These are phyloP conservation scores for Sarcophilus harrisii DNA, from an alignment of 2,797 vertebrate genomes.

Conservation along the genomic window DNA sequence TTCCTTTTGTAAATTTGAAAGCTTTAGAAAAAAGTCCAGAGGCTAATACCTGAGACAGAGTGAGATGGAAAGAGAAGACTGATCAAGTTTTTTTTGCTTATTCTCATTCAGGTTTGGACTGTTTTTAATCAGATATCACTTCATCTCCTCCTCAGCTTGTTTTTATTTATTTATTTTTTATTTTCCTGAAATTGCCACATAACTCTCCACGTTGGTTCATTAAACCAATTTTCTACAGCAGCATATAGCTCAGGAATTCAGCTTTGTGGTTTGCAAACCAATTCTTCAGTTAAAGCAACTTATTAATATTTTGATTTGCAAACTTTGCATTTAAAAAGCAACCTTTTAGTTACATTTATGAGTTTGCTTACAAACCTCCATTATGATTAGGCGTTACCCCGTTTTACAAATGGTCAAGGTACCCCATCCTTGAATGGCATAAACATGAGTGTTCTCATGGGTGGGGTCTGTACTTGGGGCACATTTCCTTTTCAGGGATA, in stretches of 20 bases:
- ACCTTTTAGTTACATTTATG: slow-evolving; percentile 13
- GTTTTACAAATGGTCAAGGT: not conserved
- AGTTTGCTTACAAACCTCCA: not conserved
- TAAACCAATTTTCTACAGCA: slow-evolving; percentile 31
- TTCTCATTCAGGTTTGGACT: not conserved
- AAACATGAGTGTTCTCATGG: not conserved
- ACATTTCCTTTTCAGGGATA: not conserved
- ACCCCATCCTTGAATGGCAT: not conserved
- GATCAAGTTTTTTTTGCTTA: not conserved
- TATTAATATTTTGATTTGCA: not conserved
- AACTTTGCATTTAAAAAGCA: slow-evolving; percentile 20
- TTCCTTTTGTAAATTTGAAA: not conserved
- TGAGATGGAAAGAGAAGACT: slow-evolving; percentile 1
- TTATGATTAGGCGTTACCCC: not conserved
- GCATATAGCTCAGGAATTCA: slow-evolving; percentile 2
- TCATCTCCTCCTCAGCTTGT: not conserved
- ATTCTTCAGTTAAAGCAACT: not conserved
- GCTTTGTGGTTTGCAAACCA: slow-evolving; percentile 33
- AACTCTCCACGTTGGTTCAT: not conserved
- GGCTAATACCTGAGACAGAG: not conserved
- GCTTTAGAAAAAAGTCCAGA: not conserved
- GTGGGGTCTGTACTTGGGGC: not conserved
- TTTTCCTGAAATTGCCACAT: not conserved
- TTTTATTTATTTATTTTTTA: not conserved
- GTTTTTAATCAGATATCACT: not conserved